A percentile compares a stretch with the other conserved stretches of the same genome.
These are phyloP conservation scores for Notodonta dromedarius DNA, from an alignment of 2,888 invertebrate species.

Conservation along the genomic window DNA sequence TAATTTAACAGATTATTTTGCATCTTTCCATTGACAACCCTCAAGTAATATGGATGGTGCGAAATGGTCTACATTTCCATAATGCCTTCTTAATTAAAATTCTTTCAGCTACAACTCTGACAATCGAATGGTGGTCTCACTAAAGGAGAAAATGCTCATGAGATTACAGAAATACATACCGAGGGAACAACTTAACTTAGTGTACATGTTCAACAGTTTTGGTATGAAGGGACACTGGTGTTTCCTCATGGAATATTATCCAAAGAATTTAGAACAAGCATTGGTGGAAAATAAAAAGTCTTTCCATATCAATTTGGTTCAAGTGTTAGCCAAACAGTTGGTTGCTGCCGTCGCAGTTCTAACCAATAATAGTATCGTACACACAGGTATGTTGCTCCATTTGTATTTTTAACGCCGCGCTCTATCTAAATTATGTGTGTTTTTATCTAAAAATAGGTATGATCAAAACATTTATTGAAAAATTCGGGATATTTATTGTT, in stretches of 20 bases:
- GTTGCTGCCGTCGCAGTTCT: conserved; percentile 55
- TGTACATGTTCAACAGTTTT: conserved; percentile 46
- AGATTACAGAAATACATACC: conserved; percentile 45
- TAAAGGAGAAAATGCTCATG: conserved; percentile 43
- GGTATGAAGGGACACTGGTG: conserved; percentile 41
- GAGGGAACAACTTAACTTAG: conserved; percentile 37
- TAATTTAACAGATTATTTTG: no score
- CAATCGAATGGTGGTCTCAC: conserved; percentile 10
- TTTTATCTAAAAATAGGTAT: no score
- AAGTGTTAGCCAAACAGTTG: conserved; percentile 55
- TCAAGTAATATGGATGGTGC: no score
- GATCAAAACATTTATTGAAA: no score
- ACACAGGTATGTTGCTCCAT: conserved; percentile 52
- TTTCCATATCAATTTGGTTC: conserved; percentile 55
- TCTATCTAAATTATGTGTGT: not conserved
- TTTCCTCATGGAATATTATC: conserved; percentile 60
- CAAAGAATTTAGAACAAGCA: conserved; percentile 50
- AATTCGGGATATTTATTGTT: no score
- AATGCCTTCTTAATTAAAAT: conserved; percentile 7
- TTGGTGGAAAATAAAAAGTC: conserved; percentile 32
- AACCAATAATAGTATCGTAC: conserved; percentile 53
- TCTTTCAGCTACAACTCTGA: conserved; percentile 19
- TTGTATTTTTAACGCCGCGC: not conserved
- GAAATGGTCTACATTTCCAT: not conserved
- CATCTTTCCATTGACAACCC: not conserved